Base-by-base conservation (phyloP, 2,113 vertebrate species). In the Embiotoca jacksoni region DNA sequence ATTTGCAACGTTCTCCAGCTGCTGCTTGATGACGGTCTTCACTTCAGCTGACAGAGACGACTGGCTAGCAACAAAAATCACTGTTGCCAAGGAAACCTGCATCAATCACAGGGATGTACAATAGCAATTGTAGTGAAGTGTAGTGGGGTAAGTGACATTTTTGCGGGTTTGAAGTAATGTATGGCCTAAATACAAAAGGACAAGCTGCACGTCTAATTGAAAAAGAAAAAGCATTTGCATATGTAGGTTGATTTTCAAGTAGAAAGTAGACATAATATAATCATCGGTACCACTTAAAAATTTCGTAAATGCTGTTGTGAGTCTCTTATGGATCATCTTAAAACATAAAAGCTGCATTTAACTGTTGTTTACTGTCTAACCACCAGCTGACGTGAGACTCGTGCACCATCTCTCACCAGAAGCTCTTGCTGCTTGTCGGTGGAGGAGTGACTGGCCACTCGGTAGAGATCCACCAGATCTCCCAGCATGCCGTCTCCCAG, bases 41-140 rank as follows among this genome's bases (percentile, higher is more conserved):
- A 98, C 94, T 79, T 99, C 98, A 0, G 95, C 88, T 8, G 97
- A 97, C 31, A 99, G 92, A 31, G 96, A 96, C 16, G 98, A 97
- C 92, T 99, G 98, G 92, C 97, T 98, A 1, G 98, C 97, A 37
- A 99, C 98, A 85, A 99, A 99, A 92, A 99, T 97, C 89, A 99
- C 98, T 2, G 98, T 99, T 53, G 97, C 98, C 91, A 99, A 93
- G 75, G 97, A 97, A 74, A 99, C 98, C 98, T 99, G 87, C 10
- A 36, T 49, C 33, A 68, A 49, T 32, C 14, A 54, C 23, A 75
- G 59, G 8, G 15, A 15, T 16, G 16, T 53, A 15, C 23, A 23
- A 23, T 23, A 23, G 23, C 23, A 23, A 23, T 23, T 23, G 23
- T 23, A 23, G 23, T 23, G 23, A 23, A 23, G 23, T 23, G 23